Percentiles rank a stretch among this genome's conserved stretches.
Conservation (phyloP, 2,888 invertebrate genomes). For the Candidula unifasciata region DNA sequence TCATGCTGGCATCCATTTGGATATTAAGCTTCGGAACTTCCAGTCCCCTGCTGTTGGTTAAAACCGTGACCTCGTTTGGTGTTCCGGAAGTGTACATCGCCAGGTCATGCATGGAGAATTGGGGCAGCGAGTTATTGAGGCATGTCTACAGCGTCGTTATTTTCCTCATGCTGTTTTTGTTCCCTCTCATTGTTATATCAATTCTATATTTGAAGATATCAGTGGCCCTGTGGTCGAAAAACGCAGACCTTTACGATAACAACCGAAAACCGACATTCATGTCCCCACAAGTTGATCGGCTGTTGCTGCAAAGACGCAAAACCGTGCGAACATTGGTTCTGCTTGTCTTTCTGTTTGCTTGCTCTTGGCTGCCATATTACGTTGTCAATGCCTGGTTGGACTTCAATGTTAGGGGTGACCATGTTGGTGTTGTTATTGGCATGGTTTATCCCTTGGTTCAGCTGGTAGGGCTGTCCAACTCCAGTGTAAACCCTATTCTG, state of each 20-base stretch:
- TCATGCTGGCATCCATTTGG: constrained; percentile 66
- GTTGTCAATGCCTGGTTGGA: constrained; percentile 70
- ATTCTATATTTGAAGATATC: constrained; percentile 64
- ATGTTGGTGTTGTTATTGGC: constrained; percentile 48
- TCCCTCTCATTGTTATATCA: constrained; percentile 65
- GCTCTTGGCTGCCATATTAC: constrained; percentile 72
- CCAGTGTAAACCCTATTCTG: constrained; percentile 71
- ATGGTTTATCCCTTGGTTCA: constrained; percentile 66
- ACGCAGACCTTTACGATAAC: constrained; percentile 53
- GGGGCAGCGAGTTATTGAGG: constrained; percentile 58
- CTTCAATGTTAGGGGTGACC: constrained; percentile 56
- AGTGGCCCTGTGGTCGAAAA: constrained; percentile 63
- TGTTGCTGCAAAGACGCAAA: constrained; percentile 62
- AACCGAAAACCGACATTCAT: constrained; percentile 34
- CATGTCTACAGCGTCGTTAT: constrained; percentile 66
- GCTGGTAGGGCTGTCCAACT: constrained; percentile 67
- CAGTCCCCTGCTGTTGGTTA: constrained; percentile 66
- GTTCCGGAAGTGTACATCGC: constrained; percentile 59
- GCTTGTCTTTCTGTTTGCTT: constrained; percentile 64
- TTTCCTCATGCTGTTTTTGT: constrained; percentile 62
- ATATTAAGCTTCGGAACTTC: constrained; percentile 60
- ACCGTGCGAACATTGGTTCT: constrained; percentile 68
- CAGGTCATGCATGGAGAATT: constrained; percentile 63
- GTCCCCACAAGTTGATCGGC: constrained; percentile 57
- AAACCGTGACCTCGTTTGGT: constrained; percentile 57